Evolutionary conservation across 2,797 vertebrate genomes (phyloP).

Genomic region (Amniataba percoides): DNA sequence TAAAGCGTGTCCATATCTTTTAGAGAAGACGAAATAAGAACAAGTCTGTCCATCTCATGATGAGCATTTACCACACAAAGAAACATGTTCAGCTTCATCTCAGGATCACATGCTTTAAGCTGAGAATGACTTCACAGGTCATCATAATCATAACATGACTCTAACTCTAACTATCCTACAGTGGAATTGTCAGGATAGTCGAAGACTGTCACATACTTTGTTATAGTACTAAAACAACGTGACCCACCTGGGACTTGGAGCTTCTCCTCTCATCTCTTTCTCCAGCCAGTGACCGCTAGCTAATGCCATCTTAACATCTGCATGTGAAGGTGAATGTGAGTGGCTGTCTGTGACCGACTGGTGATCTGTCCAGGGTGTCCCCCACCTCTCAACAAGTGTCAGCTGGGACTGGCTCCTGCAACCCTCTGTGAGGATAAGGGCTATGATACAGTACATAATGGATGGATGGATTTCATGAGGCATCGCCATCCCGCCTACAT

Average conservation of each 20-base stretch:
- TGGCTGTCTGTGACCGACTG: too few relatives aligned
- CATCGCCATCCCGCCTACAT: too few relatives aligned
- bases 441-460: too few relatives aligned
- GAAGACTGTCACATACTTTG: background rate
- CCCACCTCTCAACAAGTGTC: too few relatives aligned
- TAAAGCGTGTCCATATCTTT: constrained; percentile 80
- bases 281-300: constrained; percentile 84
- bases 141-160: background rate
- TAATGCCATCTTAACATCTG: constrained; percentile 75
- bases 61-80: background rate
- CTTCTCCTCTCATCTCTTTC: constrained; percentile 75
- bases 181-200: background rate
- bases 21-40: background rate
- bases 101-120: background rate
- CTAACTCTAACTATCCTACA: background rate
- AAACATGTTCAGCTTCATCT: background rate
- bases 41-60: background rate
- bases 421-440: too few relatives aligned
- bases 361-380: too few relatives aligned
- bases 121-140: background rate
- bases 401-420: too few relatives aligned
- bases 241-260: constrained; percentile 77
- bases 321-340: too few relatives aligned
- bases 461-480: too few relatives aligned
- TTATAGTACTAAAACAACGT: background rate